Percentiles rank a stretch among this genome's conserved stretches.
Conservation (phyloP, 2,113 vertebrate genomes). For the Indri indri region DNA sequence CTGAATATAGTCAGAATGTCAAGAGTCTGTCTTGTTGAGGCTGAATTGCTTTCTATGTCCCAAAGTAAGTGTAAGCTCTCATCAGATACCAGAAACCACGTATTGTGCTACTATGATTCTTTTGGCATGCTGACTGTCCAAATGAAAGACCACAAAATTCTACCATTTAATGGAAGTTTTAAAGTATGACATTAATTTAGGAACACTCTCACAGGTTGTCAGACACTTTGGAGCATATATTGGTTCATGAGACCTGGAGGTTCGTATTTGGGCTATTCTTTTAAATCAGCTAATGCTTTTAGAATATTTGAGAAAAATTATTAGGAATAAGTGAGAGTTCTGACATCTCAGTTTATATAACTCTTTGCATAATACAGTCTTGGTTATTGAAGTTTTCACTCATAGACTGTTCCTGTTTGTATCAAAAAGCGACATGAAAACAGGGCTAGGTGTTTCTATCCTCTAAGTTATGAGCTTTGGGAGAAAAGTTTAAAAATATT, state of each 20-base stretch:
- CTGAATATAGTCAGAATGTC: background rate
- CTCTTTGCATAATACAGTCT: background rate
- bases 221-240: background rate
- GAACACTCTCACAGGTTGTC: background rate
- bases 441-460: background rate
- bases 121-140: background rate
- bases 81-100: background rate
- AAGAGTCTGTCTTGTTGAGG: background rate
- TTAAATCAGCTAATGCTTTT: conserved; percentile 35
- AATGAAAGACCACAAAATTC: background rate
- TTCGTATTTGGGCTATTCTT: background rate
- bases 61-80: background rate
- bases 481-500: background rate
- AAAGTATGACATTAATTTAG: background rate
- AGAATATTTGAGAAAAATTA: background rate
- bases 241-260: background rate
- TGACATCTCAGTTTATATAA: background rate
- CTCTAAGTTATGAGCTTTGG: background rate
- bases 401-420: background rate
- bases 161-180: background rate
- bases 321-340: background rate
- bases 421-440: background rate
- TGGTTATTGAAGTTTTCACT: conserved; percentile 13
- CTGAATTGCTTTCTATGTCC: background rate
- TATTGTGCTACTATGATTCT: background rate